Evolutionary conservation across 2,797 vertebrate genomes (phyloP), one percentile per base, ranked within the genome.

Genomic region (Notolabrus celidotus): DNA sequence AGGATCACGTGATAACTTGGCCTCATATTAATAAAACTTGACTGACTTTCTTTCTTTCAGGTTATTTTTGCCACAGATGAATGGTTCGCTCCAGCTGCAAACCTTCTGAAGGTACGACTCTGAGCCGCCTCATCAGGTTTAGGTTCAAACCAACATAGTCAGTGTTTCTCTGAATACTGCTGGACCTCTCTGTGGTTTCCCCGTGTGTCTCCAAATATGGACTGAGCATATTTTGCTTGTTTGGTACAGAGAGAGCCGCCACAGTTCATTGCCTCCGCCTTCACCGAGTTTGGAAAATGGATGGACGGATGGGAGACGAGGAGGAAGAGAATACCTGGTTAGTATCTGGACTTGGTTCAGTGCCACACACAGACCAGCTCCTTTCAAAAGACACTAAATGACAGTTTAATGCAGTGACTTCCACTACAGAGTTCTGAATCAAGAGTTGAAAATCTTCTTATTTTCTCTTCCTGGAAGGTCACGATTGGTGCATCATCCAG

Each of bases 251-350:
- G 85, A 6, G 86, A 90, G 2, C 63, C 77, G 9, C 93, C 94
- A 0, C 80, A 82, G 46, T 95, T 94, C 74, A 87, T 92, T 31
- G 14, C 86, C 0, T 82, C 91, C 0, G 91, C 91, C 4, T 95
- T 94, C 83, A 95, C 94, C 0, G 90, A 94, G 19, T 96, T 88
- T 75, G 94, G 96, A 14, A 96, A 95, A 62, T 93, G 91, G 95
- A 95, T 93, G 93, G 95, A 96, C 0, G 96, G 96, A 16, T 97
- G 96, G 95, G 94, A 96, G 88, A 95, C 95, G 2, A 92, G 95
- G 45, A 91, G 96, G 34, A 96, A 92, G 65, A 88, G 95, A 71
- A 92, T 34, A 11, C 87, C 95, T 63, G 96, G 95, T 96, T 50
- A 73, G 68, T 25, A 4, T 49, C 7, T 16, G 2, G 8, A 45